A percentile compares a stretch with the other conserved stretches of the same genome.
These are phyloP conservation scores for Prionace glauca DNA, from an alignment of 2,797 vertebrate genomes.

Conservation along the genomic window DNA sequence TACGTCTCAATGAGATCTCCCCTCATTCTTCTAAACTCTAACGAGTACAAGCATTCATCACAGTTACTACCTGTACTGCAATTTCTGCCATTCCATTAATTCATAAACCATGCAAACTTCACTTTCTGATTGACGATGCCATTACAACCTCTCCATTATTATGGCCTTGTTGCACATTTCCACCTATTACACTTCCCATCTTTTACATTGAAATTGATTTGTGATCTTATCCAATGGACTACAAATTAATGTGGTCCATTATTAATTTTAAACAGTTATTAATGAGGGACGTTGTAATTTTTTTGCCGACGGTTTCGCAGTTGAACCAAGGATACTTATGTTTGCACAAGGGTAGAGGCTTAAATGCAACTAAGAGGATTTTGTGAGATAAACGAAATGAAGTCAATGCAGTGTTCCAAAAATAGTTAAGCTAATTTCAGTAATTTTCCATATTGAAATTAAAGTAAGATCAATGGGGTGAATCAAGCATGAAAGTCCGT, in stretches of 20 bases:
- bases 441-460: neutral
- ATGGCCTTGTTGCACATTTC: neutral
- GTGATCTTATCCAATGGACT: neutral
- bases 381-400: neutral
- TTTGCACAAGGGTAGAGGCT: no score
- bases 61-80: neutral
- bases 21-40: no score
- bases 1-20: no score
- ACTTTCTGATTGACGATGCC: neutral
- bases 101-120: neutral
- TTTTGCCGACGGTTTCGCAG: neutral
- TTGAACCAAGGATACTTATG: neutral
- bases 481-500: neutral
- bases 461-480: neutral
- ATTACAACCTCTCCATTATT: neutral
- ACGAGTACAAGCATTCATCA: no score
- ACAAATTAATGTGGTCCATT: neutral
- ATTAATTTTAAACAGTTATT: neutral
- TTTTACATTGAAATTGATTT: neutral
- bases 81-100: neutral
- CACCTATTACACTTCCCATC: neutral
- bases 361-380: conserved; percentile 20
- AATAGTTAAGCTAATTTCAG: neutral
- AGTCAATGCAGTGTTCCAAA: neutral
- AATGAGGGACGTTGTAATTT: neutral